Evolutionary conservation across 23 tunicate genomes (phyloP).

Genomic region (Halocynthia aurantium): DNA sequence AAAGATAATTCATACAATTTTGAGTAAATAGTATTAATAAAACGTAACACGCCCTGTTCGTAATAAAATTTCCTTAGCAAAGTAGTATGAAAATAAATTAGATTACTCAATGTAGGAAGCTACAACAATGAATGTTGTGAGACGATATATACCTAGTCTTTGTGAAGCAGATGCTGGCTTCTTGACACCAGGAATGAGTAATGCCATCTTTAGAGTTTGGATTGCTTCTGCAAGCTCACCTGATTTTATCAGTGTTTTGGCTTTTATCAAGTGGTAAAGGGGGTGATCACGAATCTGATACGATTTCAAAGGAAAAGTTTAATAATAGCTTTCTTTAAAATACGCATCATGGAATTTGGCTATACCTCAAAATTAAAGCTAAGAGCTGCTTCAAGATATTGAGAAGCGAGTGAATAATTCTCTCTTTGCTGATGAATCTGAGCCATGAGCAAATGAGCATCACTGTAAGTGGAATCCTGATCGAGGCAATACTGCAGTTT

Average conservation of each 20-base stretch:
- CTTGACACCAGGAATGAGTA: slow-evolving; percentile 80
- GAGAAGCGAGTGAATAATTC: slow-evolving; percentile 38
- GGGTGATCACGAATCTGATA: slow-evolving; percentile 85
- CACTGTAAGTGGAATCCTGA: slow-evolving; percentile 57
- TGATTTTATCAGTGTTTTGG: slow-evolving; percentile 31
- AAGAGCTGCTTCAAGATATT: slow-evolving; percentile 78
- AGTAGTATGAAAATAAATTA: background rate
- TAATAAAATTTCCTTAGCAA: too few relatives aligned
- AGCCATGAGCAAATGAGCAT: slow-evolving; percentile 74
- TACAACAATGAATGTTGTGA: background rate
- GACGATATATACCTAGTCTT: slow-evolving; percentile 30
- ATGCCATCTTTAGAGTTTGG: slow-evolving; percentile 72
- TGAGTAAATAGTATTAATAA: too few relatives aligned
- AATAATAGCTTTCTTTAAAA: background rate
- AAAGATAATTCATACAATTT: background rate
- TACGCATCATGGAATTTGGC: background rate
- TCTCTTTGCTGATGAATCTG: slow-evolving; percentile 61
- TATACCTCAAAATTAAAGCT: slow-evolving; percentile 77
- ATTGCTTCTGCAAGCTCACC: slow-evolving; percentile 53
- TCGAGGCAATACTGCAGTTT: slow-evolving; percentile 57
- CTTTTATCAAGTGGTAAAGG: slow-evolving; percentile 60
- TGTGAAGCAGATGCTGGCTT: slow-evolving; percentile 41
- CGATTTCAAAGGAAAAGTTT: background rate
- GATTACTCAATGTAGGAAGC: background rate
- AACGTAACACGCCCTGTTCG: too few relatives aligned